Percentiles rank a stretch among this genome's conserved stretches.
Evolutionary conservation across 2,797 vertebrate species (phyloP).

Genomic region (Yasuhikotakia modesta): DNA sequence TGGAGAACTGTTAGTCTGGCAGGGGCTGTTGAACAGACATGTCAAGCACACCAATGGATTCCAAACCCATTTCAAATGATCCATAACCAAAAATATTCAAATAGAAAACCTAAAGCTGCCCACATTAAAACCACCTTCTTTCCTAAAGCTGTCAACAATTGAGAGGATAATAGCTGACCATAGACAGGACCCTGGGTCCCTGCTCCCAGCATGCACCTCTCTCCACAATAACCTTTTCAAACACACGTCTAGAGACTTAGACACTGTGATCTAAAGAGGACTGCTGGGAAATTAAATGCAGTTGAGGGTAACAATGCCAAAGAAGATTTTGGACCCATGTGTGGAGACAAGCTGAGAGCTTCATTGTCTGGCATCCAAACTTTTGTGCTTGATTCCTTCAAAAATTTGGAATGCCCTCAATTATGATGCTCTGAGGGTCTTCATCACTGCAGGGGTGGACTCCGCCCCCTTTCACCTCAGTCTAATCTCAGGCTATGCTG

Average conservation of each 20-base stretch:
- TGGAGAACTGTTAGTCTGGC: conserved; percentile 63
- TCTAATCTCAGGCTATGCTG: conserved; percentile 78
- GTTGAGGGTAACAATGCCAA: conserved; percentile 33
- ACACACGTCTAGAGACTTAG: conserved; percentile 77
- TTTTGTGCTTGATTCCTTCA: conserved; percentile 36
- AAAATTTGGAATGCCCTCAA: conserved; percentile 34
- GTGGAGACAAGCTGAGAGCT: conserved; percentile 32
- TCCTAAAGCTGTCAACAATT: conserved; percentile 60
- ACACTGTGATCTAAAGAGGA: conserved; percentile 74
- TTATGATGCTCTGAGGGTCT: conserved; percentile 22
- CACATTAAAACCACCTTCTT: conserved; percentile 45
- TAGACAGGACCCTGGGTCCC: conserved; percentile 72
- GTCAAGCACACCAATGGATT: conserved; percentile 78
- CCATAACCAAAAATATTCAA: conserved; percentile 69
- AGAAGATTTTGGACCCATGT: conserved; percentile 1
- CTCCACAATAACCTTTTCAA: conserved; percentile 75
- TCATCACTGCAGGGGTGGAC: conserved; percentile 61
- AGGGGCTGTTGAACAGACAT: conserved; percentile 75
- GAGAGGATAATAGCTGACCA: conserved; percentile 80
- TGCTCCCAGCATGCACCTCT: conserved; percentile 63
- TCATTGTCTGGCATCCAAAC: conserved; percentile 32
- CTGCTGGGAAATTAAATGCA: conserved; percentile 54
- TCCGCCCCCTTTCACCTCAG: conserved; percentile 71
- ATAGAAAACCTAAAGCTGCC: conserved; percentile 70
- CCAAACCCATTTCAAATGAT: conserved; percentile 31